Evolutionary conservation across 2,113 vertebrate genomes (phyloP).

Genomic region (Thunnus thynnus): DNA sequence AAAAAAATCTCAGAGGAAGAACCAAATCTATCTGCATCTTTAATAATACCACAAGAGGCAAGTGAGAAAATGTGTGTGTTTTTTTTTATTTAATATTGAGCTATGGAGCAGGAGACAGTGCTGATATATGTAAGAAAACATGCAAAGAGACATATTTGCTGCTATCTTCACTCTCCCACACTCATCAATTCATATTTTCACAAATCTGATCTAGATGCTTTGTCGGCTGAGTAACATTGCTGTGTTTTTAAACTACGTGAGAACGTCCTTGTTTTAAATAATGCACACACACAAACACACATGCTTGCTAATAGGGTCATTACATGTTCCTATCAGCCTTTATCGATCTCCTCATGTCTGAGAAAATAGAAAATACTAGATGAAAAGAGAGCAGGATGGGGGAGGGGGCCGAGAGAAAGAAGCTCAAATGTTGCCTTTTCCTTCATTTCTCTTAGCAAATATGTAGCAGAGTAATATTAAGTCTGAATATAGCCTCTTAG

Average conservation of each 20-base stretch:
- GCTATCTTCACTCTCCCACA: neutral
- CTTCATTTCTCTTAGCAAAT: conserved; percentile 9
- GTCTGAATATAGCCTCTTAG: neutral
- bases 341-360: conserved; percentile 41
- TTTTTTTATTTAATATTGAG: no score
- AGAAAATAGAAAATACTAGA: conserved; percentile 54
- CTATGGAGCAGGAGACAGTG: no score
- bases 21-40: no score
- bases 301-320: conserved; percentile 37
- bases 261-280: conserved; percentile 10
- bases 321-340: conserved; percentile 52
- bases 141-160: no score
- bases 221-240: neutral
- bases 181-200: conserved; percentile 2
- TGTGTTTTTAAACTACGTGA: neutral
- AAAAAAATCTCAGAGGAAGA: no score
- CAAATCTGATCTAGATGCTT: neutral
- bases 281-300: conserved; percentile 35
- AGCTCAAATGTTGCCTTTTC: neutral
- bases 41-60: no score
- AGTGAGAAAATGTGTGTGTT: no score
- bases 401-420: neutral
- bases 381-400: conserved; percentile 8
- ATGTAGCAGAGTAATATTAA: neutral
- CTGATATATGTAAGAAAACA: no score